Conservation (phyloP, 2,797 vertebrate species). For the Tiaroga cobitis region DNA sequence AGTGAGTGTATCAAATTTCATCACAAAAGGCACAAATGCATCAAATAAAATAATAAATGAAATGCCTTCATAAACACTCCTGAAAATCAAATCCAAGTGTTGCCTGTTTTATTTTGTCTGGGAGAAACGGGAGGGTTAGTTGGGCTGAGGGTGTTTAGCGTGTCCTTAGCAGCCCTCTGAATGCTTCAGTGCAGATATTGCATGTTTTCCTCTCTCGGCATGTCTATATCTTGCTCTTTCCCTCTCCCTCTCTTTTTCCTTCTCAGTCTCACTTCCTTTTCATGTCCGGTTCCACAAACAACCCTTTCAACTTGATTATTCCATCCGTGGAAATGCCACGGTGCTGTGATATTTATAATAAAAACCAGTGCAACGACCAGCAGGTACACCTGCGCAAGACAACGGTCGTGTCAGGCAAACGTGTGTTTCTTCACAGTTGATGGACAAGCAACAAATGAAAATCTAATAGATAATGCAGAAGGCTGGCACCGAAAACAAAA, state of each 20-base stretch:
- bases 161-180: slow-evolving; percentile 49
- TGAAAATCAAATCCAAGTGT: not conserved
- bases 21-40: not conserved
- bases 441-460: slow-evolving; percentile 53
- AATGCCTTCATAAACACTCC: not conserved
- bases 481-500: slow-evolving; percentile 40
- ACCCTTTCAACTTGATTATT: slow-evolving; percentile 52
- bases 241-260: not conserved
- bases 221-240: slow-evolving; percentile 5
- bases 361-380: slow-evolving; percentile 16
- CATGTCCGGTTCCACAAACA: slow-evolving; percentile 32
- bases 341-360: slow-evolving; percentile 37
- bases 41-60: not conserved
- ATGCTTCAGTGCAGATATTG: slow-evolving; percentile 39
- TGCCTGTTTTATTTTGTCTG: slow-evolving; percentile 34
- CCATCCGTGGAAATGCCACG: slow-evolving; percentile 40
- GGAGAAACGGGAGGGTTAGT: slow-evolving; percentile 34
- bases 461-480: slow-evolving; percentile 57
- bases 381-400: slow-evolving; percentile 25
- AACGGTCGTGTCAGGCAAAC: slow-evolving; percentile 8
- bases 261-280: slow-evolving; percentile 7
- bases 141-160: slow-evolving; percentile 41
- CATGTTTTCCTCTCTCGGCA: slow-evolving; percentile 67
- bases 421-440: slow-evolving; percentile 39
- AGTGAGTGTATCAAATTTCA: not conserved